Evolutionary conservation across 2,888 invertebrate species (phyloP).

Genomic region (Drosophila falleni): DNA sequence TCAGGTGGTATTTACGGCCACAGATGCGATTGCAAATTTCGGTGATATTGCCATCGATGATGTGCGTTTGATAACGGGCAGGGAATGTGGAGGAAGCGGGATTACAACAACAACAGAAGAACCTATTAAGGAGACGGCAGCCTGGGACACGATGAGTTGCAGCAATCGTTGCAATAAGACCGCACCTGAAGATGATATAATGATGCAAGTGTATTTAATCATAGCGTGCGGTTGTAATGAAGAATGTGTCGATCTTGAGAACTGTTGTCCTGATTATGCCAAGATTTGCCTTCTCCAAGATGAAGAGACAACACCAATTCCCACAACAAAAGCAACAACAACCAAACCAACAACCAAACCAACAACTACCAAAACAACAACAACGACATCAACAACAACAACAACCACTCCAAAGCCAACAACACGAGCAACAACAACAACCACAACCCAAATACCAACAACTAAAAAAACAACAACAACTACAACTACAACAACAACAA

Average conservation of each 20-base stretch:
- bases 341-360: slow-evolving; percentile 27
- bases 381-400: slow-evolving; percentile 14
- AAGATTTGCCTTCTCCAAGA: slow-evolving; percentile 11
- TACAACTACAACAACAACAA: slow-evolving; percentile 10
- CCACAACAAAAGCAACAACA: slow-evolving; percentile 9
- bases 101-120: slow-evolving; percentile 47
- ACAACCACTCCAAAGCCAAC: slow-evolving; percentile 18
- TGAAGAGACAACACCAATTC: not conserved
- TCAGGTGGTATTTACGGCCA: slow-evolving; percentile 92
- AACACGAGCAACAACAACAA: slow-evolving; percentile 18
- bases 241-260: slow-evolving; percentile 86
- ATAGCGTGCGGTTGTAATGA: slow-evolving; percentile 88
- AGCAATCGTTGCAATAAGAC: slow-evolving; percentile 35
- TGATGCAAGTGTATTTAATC: slow-evolving; percentile 43
- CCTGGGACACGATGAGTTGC: slow-evolving; percentile 83
- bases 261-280: slow-evolving; percentile 90
- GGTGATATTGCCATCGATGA: slow-evolving; percentile 94
- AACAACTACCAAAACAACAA: slow-evolving; percentile 3
- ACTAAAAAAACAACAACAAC: slow-evolving; percentile 7
- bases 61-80: slow-evolving; percentile 87
- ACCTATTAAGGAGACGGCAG: not conserved
- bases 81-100: slow-evolving; percentile 61
- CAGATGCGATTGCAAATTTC: slow-evolving; percentile 88
- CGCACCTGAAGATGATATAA: not conserved
- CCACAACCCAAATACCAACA: slow-evolving; percentile 15